Evolutionary conservation across 2,888 invertebrate species (phyloP), one percentile per base, ranked within the genome.

Genomic region (Epirrhoe alternata): DNA sequence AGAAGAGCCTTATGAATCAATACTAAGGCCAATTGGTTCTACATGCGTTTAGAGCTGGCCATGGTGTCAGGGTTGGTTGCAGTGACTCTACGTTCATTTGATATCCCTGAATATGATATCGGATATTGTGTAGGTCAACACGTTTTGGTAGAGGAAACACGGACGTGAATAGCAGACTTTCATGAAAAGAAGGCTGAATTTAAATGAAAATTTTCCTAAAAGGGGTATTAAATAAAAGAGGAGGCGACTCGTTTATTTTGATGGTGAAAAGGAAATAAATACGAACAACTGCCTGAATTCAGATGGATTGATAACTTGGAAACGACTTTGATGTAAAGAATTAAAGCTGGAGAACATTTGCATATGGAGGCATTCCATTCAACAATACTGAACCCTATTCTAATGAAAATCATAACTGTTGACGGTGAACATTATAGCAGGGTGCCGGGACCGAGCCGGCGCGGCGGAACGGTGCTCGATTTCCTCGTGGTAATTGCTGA

Each of bases 401-500:
- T 42, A 42, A 51, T 7, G 35, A 10, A 45, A 52, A 30, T 35
- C 30, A 52, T 45, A 6, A 0, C 53, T 60, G 61, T 68, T 59
- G 49, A 35, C 61, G 66, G 58, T 72, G 64, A 78, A 74, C 64
- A 75, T 55, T 64, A 35, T 69, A 64, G 64, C 73, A 74, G 81
- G 82, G 81, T 81, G 79, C 72, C 77, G 77, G 81, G 80, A 80
- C 78, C 79, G 76, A 77, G 74, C 72, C 80, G 74, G 84, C 82
- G 84, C 80, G 74, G 84, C 82, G 84, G 86, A 86, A 86, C 86
- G 82, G 79, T 83, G 83, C 86, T 86, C 71, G 89, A 91, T 90
- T 92, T 92, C 92, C 92, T 92, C 79, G 91, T 89, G 89, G 88
- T 91, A 92, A 92, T 92, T 91, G 90, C 83, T 82, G 87, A 86